Conservation (phyloP, 37 sponge, comb jelly and placozoan species). For the Ephydatia muelleri region DNA sequence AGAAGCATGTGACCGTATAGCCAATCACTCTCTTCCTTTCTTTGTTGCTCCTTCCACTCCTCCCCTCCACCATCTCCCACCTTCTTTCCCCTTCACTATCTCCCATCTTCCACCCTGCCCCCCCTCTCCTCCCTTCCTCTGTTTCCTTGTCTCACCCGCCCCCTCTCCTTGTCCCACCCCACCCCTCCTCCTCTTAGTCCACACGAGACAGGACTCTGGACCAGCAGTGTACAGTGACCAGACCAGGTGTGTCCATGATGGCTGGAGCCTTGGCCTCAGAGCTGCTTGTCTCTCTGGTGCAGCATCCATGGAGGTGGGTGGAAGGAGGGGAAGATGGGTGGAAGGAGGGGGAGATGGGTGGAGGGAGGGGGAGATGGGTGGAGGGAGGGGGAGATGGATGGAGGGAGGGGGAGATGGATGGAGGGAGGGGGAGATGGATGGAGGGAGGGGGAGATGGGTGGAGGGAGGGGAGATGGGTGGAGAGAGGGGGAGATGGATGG, state of each 20-base stretch:
- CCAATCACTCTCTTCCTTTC: too few relatives aligned
- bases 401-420: background rate
- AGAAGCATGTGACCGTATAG: background rate
- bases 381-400: background rate
- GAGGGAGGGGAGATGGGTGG: background rate
- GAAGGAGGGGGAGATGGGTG: background rate
- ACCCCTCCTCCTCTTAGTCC: conserved; percentile 58
- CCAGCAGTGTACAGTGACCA: conserved; percentile 97
- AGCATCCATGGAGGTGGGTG: conserved; percentile 68
- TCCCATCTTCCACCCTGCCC: background rate
- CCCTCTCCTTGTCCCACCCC: background rate
- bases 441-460: background rate
- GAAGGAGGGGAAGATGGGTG: background rate
- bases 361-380: background rate
- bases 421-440: background rate
- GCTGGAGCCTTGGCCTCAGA: conserved; percentile 93
- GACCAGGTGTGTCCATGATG: conserved; percentile 95
- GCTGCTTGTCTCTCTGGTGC: conserved; percentile 82
- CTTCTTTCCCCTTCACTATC: background rate
- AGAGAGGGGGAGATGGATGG: background rate
- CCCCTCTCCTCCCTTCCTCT: conserved; percentile 4
- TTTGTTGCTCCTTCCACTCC: too few relatives aligned
- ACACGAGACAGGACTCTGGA: conserved; percentile 96
- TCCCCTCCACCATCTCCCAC: too few relatives aligned
- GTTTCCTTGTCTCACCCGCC: background rate